A percentile compares a stretch with the other conserved stretches of the same genome.
These are phyloP conservation scores for Trichopria drosophilae DNA, from an alignment of 2,888 invertebrate genomes.

Conservation along the genomic window DNA sequence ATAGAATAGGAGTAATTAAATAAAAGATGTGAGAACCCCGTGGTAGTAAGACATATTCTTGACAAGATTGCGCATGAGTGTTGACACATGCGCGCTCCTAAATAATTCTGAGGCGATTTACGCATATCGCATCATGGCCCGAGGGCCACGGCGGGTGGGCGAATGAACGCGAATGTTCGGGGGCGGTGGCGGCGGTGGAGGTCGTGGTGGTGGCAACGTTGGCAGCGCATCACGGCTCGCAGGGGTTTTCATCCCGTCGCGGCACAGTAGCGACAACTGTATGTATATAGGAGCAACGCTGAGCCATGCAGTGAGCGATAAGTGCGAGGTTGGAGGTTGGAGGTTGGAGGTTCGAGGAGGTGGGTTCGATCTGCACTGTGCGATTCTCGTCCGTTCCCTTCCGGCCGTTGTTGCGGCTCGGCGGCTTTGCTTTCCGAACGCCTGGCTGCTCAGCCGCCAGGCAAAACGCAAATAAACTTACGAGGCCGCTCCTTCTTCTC, in stretches of 20 bases:
- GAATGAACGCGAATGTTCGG: no score
- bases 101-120: conserved; percentile 52
- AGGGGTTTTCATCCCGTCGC: conserved; percentile 25
- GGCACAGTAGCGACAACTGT: conserved; percentile 40
- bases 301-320: no score
- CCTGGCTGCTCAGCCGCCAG: conserved; percentile 54
- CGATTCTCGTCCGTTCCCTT: conserved; percentile 5
- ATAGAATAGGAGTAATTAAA: no score
- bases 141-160: conserved; percentile 28
- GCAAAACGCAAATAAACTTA: conserved; percentile 56
- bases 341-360: no score
- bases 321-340: no score
- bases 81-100: conserved; percentile 39
- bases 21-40: no score
- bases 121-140: conserved; percentile 45
- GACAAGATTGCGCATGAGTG: no score
- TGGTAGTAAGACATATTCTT: no score
- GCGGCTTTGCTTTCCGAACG: conserved; percentile 40
- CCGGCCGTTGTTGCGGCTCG: neutral
- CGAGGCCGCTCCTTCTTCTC: conserved; percentile 30
- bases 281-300: no score
- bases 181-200: conserved; percentile 14
- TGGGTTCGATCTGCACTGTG: conserved; percentile 28
- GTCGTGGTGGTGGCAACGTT: conserved; percentile 12
- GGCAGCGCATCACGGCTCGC: conserved; percentile 24